Evolutionary conservation across 2,797 vertebrate species (phyloP).

Genomic region (Acestrorhynchus altus): DNA sequence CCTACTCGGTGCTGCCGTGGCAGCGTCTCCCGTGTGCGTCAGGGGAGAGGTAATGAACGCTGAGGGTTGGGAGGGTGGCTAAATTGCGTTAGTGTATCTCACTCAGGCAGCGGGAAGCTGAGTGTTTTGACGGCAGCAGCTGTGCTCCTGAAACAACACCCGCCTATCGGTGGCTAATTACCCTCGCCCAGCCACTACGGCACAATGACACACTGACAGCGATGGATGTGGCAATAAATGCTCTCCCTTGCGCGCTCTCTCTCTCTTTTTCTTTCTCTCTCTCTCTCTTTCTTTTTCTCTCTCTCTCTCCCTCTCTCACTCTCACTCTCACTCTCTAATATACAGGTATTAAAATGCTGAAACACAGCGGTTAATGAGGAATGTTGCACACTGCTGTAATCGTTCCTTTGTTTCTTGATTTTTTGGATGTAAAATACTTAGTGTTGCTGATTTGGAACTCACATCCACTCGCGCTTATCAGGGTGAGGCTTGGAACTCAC

Average conservation of each 20-base stretch:
- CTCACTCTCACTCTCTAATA: neutral
- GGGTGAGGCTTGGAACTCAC: no score
- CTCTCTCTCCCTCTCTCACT: neutral
- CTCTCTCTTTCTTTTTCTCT: neutral
- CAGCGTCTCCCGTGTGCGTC: neutral
- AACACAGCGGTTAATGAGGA: neutral
- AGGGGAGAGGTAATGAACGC: slow-evolving; percentile 8
- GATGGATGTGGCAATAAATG: slow-evolving; percentile 36
- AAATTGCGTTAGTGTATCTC: slow-evolving; percentile 76
- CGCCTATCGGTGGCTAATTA: slow-evolving; percentile 67
- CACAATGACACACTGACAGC: slow-evolving; percentile 64
- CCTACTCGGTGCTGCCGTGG: neutral
- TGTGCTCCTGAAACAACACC: slow-evolving; percentile 58
- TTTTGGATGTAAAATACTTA: neutral
- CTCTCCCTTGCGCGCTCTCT: slow-evolving; percentile 4
- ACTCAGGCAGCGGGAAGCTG: slow-evolving; percentile 66
- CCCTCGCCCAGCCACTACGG: slow-evolving; percentile 56
- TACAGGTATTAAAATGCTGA: neutral
- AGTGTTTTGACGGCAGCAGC: slow-evolving; percentile 76
- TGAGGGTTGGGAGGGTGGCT: slow-evolving; percentile 16
- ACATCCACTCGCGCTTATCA: no score
- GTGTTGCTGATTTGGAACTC: neutral
- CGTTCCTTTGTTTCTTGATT: neutral
- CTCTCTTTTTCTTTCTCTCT: neutral
- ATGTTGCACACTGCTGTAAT: slow-evolving; percentile 2